Conservation (phyloP, 2,888 invertebrate genomes). For the Nasonia oneida region DNA sequence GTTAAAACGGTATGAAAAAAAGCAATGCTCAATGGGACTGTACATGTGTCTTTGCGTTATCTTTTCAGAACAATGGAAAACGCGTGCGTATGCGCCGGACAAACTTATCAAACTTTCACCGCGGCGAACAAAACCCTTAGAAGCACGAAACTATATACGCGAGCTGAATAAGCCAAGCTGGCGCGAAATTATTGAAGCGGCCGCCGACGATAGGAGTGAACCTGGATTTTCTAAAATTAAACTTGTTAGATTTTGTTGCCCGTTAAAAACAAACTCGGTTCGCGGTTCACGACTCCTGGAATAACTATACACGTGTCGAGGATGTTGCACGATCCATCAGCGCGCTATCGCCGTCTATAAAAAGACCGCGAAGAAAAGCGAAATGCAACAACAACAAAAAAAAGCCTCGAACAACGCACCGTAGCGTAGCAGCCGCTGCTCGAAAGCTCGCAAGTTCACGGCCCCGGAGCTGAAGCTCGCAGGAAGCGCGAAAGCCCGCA, state of each 20-base stretch:
- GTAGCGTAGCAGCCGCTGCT: too few species aligned
- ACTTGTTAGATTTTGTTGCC: constrained; percentile 14
- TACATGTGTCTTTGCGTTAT: background rate
- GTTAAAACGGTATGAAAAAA: too few species aligned
- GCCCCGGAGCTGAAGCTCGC: background rate
- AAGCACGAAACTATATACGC: constrained; percentile 26
- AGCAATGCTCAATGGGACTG: background rate
- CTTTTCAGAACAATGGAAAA: constrained; percentile 11
- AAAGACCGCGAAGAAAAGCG: too few species aligned
- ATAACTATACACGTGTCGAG: background rate
- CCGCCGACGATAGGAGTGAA: background rate
- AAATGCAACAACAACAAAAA: too few species aligned
- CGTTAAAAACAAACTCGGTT: constrained; percentile 3
- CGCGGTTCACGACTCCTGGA: background rate
- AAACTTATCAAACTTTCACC: constrained; percentile 23
- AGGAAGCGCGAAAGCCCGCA: background rate
- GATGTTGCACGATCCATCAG: background rate
- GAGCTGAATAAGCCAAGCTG: constrained; percentile 40
- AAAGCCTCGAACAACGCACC: too few species aligned
- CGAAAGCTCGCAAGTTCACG: background rate
- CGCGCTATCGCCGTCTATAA: background rate
- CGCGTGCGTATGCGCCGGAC: background rate
- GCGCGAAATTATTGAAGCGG: constrained; percentile 36
- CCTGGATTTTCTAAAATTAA: constrained; percentile 21
- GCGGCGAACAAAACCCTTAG: background rate